phyloP scores from a whole-genome alignment of 2,888 invertebrate genomes.

The Andrena dorsata region DNA sequence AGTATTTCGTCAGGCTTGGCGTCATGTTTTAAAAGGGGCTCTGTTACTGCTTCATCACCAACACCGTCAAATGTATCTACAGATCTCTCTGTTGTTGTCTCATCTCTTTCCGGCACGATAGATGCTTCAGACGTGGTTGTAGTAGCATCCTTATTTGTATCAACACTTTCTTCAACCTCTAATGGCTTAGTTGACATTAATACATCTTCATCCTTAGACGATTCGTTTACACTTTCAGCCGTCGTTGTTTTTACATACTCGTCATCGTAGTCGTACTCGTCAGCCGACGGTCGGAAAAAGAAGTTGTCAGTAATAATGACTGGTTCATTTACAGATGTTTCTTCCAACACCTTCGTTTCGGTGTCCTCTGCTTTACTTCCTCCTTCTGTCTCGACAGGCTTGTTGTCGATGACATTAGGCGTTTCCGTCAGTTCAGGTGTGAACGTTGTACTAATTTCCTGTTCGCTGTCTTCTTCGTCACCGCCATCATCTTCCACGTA shows the following conservation, averaged over 20 bases:
- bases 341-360: constrained; percentile 3
- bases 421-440: constrained; percentile 76
- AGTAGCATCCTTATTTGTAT: neutral
- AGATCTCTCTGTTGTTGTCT: constrained; percentile 18
- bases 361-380: neutral
- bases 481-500: constrained; percentile 64
- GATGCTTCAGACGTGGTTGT: neutral
- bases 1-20: constrained; percentile 32
- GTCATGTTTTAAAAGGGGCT: constrained; percentile 26
- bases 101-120: neutral
- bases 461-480: constrained; percentile 56
- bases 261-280: constrained; percentile 67
- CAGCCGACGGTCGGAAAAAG: constrained; percentile 76
- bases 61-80: constrained; percentile 11
- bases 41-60: constrained; percentile 11
- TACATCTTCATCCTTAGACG: neutral
- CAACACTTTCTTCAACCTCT: neutral
- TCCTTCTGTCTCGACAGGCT: constrained; percentile 52
- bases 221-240: neutral
- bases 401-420: constrained; percentile 74
- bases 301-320: constrained; percentile 83
- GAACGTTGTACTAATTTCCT: constrained; percentile 31
- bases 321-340: constrained; percentile 63
- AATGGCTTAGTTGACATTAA: neutral
- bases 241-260: constrained; percentile 45